phyloP scores from a whole-genome alignment of 1,140 invertebrate genomes.

The Antheraea pernyi region DNA sequence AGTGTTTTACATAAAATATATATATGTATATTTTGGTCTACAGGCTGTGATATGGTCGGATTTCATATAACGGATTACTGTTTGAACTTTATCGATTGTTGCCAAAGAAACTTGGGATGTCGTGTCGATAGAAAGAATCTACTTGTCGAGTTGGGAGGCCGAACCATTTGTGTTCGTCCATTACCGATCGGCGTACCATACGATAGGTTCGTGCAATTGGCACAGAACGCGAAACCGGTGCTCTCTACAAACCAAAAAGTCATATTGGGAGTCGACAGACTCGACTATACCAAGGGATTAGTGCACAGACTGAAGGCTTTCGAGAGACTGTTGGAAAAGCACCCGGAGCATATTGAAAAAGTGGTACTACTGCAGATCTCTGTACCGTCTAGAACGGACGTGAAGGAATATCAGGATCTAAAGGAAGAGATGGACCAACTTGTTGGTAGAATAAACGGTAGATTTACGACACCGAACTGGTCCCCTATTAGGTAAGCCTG shows the following conservation, averaged over 20 bases:
- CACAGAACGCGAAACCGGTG: conserved; percentile 88
- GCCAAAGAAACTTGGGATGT: conserved; percentile 91
- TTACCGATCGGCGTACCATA: conserved; percentile 94
- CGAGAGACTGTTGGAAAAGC: conserved; percentile 90
- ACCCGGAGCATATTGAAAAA: conserved; percentile 92
- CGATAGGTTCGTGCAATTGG: conserved; percentile 90
- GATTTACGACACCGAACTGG: conserved; percentile 94
- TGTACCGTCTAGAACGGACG: conserved; percentile 93
- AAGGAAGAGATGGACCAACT: conserved; percentile 95
- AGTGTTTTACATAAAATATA: too few relatives aligned
- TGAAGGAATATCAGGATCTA: conserved; percentile 93
- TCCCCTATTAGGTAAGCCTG: conserved; percentile 86
- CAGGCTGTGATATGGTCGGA: conserved; percentile 93
- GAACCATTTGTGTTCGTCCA: conserved; percentile 90
- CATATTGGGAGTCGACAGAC: conserved; percentile 91
- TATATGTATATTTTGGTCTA: background rate
- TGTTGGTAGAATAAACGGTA: conserved; percentile 92
- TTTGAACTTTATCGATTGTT: conserved; percentile 95
- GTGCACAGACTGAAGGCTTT: conserved; percentile 92
- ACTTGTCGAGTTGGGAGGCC: conserved; percentile 91
- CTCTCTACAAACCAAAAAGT: conserved; percentile 88
- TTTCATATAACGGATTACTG: conserved; percentile 96
- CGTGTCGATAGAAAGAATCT: conserved; percentile 93
- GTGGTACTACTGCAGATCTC: conserved; percentile 92
- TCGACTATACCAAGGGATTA: conserved; percentile 95